Evolutionary conservation across 2,113 vertebrate species (phyloP).

Genomic region (Sturnira hondurensis): DNA sequence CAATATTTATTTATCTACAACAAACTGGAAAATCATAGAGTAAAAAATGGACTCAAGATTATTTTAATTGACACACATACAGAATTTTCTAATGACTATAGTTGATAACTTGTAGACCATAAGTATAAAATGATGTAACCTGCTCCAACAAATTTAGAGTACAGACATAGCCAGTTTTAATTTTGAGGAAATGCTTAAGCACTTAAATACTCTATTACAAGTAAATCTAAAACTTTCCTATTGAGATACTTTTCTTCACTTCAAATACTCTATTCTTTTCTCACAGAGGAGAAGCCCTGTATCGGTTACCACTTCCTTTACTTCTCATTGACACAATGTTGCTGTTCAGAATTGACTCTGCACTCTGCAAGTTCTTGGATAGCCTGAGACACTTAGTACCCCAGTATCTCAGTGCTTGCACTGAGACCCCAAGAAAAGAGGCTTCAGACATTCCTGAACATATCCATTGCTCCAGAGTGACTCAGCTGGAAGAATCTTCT

Average conservation of each 20-base stretch:
- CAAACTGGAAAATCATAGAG: background rate
- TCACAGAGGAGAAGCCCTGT: background rate
- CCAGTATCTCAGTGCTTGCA: background rate
- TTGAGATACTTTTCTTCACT: background rate
- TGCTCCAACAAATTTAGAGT: background rate
- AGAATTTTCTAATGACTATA: background rate
- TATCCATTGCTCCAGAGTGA: background rate
- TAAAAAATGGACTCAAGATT: background rate
- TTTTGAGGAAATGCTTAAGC: background rate
- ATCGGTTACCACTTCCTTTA: background rate
- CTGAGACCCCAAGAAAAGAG: background rate
- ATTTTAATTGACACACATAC: background rate
- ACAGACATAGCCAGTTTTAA: background rate
- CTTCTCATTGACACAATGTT: background rate
- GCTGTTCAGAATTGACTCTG: background rate
- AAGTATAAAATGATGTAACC: background rate
- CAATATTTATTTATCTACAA: background rate
- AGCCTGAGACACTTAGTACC: background rate
- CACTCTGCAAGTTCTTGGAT: background rate
- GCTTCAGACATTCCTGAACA: background rate
- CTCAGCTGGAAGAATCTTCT: background rate
- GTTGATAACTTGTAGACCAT: background rate
- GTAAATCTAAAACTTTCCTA: background rate
- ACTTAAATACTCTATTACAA: background rate
- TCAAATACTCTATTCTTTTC: background rate